phyloP scores from a whole-genome alignment of 2,113 vertebrate species.

The Meleagris gallopavo region DNA sequence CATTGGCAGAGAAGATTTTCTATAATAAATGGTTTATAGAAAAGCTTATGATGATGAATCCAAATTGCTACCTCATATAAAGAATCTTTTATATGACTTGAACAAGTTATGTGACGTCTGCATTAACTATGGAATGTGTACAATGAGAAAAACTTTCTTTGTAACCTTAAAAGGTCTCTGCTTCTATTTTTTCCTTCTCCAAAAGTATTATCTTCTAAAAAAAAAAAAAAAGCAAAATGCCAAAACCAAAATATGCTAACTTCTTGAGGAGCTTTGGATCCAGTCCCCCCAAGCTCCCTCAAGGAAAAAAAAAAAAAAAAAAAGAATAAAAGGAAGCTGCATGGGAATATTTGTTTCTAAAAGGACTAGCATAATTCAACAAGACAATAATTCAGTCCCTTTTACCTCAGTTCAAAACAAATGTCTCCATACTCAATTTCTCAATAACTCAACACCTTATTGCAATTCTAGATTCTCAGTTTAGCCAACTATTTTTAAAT shows the following conservation, averaged over 20 bases:
- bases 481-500: slow-evolving; percentile 14
- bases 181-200: background rate
- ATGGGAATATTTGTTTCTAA: slow-evolving; percentile 30
- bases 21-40: background rate
- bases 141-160: background rate
- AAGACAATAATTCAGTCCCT: background rate
- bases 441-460: slow-evolving; percentile 5
- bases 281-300: background rate
- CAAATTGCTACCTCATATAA: background rate
- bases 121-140: background rate
- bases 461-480: slow-evolving; percentile 23
- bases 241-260: background rate
- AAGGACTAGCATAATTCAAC: slow-evolving; percentile 25
- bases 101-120: background rate
- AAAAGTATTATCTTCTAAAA: background rate
- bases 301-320: background rate
- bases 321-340: slow-evolving; percentile 4
- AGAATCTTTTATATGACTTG: background rate
- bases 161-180: background rate
- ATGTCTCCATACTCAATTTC: background rate
- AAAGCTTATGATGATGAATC: background rate
- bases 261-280: background rate
- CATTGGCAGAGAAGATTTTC: background rate
- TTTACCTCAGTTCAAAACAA: slow-evolving; percentile 11
- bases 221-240: background rate